A percentile compares a stretch with the other conserved stretches of the same genome.
These are phyloP conservation scores for Steinernema hermaphroditum DNA, from an alignment of 2,888 invertebrate species.

Conservation along the genomic window DNA sequence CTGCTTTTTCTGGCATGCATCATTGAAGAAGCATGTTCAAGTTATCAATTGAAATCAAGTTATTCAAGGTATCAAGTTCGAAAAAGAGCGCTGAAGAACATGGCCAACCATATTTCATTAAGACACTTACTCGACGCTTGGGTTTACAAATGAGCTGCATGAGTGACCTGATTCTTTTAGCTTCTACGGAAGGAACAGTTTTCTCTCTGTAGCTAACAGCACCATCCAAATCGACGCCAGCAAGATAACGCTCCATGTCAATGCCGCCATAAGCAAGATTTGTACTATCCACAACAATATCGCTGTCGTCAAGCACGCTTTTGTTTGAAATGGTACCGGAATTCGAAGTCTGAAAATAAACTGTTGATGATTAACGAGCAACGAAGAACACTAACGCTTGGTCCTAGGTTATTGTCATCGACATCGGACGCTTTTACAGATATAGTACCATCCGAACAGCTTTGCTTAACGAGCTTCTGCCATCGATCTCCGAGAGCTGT, in stretches of 20 bases:
- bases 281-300: background rate
- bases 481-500: constrained; percentile 34
- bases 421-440: constrained; percentile 23
- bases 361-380: constrained; percentile 18
- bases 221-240: background rate
- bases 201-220: background rate
- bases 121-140: background rate
- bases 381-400: background rate
- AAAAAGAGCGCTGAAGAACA: no score
- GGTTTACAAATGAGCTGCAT: background rate
- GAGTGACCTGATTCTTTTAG: background rate
- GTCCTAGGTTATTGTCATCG: constrained; percentile 12
- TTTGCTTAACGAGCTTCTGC: background rate
- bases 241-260: background rate
- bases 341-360: constrained; percentile 4
- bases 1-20: no score
- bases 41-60: no score
- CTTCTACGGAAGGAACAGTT: background rate
- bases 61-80: no score
- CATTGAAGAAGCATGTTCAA: no score
- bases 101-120: no score
- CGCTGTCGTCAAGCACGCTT: background rate
- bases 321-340: no score
- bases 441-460: background rate
- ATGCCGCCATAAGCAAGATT: background rate